Evolutionary conservation across 2,113 vertebrate species (phyloP).

Genomic region (Oxygymnocypris stewartii): DNA sequence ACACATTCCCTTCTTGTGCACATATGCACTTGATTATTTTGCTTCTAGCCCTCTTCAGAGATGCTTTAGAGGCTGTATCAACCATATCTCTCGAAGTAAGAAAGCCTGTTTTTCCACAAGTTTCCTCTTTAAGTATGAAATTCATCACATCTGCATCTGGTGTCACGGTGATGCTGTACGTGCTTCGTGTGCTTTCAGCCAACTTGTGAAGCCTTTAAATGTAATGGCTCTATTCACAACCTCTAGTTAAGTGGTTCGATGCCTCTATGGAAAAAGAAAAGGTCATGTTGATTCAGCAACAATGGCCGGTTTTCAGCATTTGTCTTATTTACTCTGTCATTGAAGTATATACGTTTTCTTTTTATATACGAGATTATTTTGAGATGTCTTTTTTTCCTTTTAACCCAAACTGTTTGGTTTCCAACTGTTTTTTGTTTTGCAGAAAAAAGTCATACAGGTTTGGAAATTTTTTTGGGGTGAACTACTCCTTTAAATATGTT

Average conservation of each 20-base stretch:
- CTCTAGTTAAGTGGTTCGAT: constrained; percentile 6
- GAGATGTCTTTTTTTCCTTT: too few species aligned
- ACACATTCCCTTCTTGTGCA: neutral
- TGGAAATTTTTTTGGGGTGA: neutral
- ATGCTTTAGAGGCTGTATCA: neutral
- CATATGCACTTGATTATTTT: constrained; percentile 20
- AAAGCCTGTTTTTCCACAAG: constrained; percentile 3
- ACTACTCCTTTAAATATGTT: neutral
- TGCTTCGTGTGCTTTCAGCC: constrained; percentile 17
- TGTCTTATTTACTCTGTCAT: neutral
- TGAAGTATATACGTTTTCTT: neutral
- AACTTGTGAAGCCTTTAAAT: constrained; percentile 23
- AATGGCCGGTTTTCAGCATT: neutral
- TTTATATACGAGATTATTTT: too few species aligned
- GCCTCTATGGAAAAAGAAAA: neutral
- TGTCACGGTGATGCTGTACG: constrained; percentile 24
- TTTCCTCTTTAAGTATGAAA: neutral
- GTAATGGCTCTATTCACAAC: constrained; percentile 20
- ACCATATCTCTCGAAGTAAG: constrained; percentile 3
- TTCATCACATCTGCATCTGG: constrained; percentile 17
- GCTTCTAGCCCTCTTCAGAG: constrained; percentile 4
- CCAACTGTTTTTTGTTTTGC: neutral
- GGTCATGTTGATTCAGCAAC: neutral
- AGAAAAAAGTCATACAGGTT: neutral
- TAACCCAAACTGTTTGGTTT: neutral